Conservation (phyloP, 2,888 invertebrate species). For the Trachelus troglodyta region DNA sequence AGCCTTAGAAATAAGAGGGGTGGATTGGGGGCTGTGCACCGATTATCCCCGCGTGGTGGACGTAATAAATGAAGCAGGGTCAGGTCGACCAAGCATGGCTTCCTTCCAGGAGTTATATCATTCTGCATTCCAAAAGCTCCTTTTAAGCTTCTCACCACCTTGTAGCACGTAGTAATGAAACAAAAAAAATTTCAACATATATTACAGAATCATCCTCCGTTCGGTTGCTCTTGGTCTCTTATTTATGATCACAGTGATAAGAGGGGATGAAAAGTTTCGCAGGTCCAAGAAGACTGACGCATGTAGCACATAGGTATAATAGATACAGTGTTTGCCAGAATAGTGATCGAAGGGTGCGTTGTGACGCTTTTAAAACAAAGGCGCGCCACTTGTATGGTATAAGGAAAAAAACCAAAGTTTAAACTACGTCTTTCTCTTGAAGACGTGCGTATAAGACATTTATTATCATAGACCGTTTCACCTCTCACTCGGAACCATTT, state of each 20-base stretch:
- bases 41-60: slow-evolving; percentile 45
- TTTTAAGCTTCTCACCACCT: neutral
- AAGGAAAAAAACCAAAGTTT: neutral
- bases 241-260: neutral
- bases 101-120: slow-evolving; percentile 41
- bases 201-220: neutral
- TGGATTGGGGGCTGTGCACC: slow-evolving; percentile 33
- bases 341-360: slow-evolving; percentile 35
- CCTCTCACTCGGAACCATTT: neutral
- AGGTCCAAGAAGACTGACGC: neutral
- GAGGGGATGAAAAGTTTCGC: neutral
- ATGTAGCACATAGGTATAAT: neutral
- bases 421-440: neutral
- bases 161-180: neutral
- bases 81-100: slow-evolving; percentile 47
- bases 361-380: slow-evolving; percentile 49
- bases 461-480: neutral
- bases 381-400: slow-evolving; percentile 33
- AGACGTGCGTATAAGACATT: neutral
- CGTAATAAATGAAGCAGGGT: slow-evolving; percentile 55
- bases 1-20: slow-evolving; percentile 48
- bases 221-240: neutral
- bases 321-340: slow-evolving; percentile 32
- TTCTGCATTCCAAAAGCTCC: slow-evolving; percentile 5
- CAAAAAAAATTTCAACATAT: neutral